Percentiles rank a stretch among this genome's conserved stretches.
Conservation (phyloP, 2,113 vertebrate species). For the Lichenostomus cassidix region DNA sequence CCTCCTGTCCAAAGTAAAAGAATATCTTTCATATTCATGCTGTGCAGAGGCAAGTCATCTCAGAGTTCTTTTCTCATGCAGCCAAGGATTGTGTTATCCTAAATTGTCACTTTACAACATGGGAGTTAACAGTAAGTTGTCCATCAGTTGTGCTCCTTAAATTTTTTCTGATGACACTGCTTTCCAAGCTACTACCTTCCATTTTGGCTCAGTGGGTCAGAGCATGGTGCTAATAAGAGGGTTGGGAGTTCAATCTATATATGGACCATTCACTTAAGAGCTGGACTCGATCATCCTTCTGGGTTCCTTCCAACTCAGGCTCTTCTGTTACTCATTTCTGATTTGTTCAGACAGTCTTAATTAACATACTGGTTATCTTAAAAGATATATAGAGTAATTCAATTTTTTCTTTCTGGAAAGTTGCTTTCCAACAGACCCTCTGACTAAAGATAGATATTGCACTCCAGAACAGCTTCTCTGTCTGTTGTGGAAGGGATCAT, state of each 20-base stretch:
- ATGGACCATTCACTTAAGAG: too few species aligned
- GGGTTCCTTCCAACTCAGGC: not conserved
- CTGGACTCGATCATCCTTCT: rapidly evolving
- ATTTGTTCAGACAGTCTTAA: not conserved
- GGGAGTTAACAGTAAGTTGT: not conserved
- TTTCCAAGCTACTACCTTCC: not conserved
- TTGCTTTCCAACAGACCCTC: not conserved
- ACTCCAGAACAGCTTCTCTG: not conserved
- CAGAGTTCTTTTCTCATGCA: not conserved
- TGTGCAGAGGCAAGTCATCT: not conserved
- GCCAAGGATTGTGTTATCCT: not conserved
- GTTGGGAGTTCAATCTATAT: not conserved
- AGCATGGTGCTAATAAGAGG: not conserved
- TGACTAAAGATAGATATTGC: not conserved
- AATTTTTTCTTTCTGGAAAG: not conserved
- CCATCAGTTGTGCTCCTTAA: not conserved
- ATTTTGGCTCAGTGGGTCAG: not conserved
- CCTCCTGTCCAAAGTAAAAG: not conserved
- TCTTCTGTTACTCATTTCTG: not conserved
- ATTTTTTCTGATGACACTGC: not conserved
- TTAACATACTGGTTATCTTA: not conserved
- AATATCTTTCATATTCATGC: not conserved
- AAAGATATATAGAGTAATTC: not conserved
- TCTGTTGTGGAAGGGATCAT: not conserved
- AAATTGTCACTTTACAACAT: not conserved